These are phyloP conservation scores for Coregonus ussuriensis DNA, from an alignment of 2,797 vertebrate species.

Conservation along the genomic window DNA sequence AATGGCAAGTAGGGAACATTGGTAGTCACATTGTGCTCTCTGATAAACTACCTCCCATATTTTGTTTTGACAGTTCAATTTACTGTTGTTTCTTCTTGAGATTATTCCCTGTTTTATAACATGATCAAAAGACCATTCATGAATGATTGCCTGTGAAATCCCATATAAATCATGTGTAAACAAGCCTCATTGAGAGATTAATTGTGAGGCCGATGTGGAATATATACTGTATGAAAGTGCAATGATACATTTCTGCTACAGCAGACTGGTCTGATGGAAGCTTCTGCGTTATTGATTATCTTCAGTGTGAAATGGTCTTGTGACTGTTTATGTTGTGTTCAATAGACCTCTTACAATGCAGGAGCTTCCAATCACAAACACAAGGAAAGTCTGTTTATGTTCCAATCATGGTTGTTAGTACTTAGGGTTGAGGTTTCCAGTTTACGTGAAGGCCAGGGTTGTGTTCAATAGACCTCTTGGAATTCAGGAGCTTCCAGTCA, in stretches of 20 bases:
- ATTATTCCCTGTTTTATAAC: conserved; percentile 41
- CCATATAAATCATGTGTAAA: conserved; percentile 43
- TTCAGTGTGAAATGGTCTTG: conserved; percentile 14
- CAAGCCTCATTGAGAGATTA: conserved; percentile 35
- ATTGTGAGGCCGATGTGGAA: conserved; percentile 41
- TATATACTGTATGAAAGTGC: conserved; percentile 17
- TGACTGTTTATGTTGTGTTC: conserved; percentile 3
- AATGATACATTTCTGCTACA: conserved; percentile 43
- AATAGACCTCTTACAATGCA: background rate
- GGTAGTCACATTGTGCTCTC: conserved; percentile 14
- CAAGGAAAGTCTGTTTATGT: background rate
- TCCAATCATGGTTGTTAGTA: too few species aligned
- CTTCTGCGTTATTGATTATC: conserved; percentile 50
- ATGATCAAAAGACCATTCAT: conserved; percentile 47
- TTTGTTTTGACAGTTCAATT: conserved; percentile 58
- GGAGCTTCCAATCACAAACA: background rate
- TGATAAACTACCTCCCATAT: conserved; percentile 43
- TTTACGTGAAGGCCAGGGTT: background rate
- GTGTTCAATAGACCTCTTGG: background rate
- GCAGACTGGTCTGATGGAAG: conserved; percentile 28
- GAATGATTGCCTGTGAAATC: conserved; percentile 45
- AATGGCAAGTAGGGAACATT: conserved; percentile 1
- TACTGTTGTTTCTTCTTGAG: conserved; percentile 35
- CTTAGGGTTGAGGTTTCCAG: too few species aligned
- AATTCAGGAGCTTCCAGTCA: too few species aligned